phyloP scores from a whole-genome alignment of 2,888 invertebrate genomes.

The Petrolisthes manimaculis region DNA sequence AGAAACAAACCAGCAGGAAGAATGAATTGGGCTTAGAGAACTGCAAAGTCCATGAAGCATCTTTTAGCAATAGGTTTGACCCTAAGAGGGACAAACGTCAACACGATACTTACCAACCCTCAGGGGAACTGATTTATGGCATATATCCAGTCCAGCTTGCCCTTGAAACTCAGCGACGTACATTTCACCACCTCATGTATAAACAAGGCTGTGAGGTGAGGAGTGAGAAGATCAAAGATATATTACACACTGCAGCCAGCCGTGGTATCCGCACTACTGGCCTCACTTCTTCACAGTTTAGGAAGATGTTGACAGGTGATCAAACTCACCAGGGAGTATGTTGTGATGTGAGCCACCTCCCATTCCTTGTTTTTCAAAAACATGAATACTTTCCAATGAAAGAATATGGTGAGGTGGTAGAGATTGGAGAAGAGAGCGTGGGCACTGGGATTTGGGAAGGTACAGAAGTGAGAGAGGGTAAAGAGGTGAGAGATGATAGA shows the following conservation, averaged over 20 bases:
- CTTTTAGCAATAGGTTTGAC: neutral
- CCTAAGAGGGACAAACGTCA: neutral
- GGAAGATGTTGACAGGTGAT: slow-evolving; percentile 30
- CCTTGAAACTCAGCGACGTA: slow-evolving; percentile 35
- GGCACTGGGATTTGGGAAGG: too few species aligned
- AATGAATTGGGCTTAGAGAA: neutral
- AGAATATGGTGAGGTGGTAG: neutral
- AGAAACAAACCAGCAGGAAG: neutral
- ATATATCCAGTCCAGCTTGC: slow-evolving; percentile 57
- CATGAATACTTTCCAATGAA: neutral
- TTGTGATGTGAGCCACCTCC: slow-evolving; percentile 47
- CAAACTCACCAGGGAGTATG: slow-evolving; percentile 62
- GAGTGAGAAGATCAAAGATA: slow-evolving; percentile 40
- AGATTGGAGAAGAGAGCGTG: neutral
- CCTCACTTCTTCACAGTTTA: slow-evolving; percentile 34
- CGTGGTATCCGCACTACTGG: slow-evolving; percentile 20
- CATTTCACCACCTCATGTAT: slow-evolving; percentile 40
- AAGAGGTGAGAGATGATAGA: neutral
- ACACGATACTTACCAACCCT: neutral
- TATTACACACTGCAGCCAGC: slow-evolving; percentile 23
- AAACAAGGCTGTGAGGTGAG: slow-evolving; percentile 27
- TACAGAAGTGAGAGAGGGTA: neutral
- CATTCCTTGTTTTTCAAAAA: slow-evolving; percentile 3
- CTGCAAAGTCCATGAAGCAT: neutral
- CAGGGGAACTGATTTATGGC: slow-evolving; percentile 49